Percentiles rank a stretch among this genome's conserved stretches.
phyloP scores from a whole-genome alignment of 2,797 vertebrate species.

The Cygnus olor region DNA sequence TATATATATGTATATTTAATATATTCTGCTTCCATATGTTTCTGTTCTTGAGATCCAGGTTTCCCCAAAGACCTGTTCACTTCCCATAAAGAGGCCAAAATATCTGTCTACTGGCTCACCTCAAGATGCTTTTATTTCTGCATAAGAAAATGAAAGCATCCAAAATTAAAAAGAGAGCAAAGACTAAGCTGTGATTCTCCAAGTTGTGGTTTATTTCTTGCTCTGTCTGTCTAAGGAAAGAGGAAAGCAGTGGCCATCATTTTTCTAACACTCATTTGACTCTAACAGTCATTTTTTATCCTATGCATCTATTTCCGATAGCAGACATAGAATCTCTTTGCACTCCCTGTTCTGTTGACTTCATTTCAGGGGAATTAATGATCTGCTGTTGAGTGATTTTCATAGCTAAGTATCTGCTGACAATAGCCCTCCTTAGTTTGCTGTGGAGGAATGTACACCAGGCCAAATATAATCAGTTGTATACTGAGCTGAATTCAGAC shows the following conservation, averaged over 20 bases:
- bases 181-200: background rate
- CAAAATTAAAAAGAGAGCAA: background rate
- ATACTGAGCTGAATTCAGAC: background rate
- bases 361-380: background rate
- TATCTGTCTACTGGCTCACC: background rate
- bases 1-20: background rate
- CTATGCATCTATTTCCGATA: background rate
- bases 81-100: background rate
- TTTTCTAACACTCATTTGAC: background rate
- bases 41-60: background rate
- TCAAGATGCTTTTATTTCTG: background rate
- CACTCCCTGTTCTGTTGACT: background rate
- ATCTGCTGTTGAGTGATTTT: background rate
- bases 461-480: background rate
- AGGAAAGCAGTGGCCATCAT: background rate
- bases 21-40: conserved; percentile 1
- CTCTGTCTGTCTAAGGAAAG: background rate
- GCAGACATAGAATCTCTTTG: background rate
- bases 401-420: background rate
- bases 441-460: background rate
- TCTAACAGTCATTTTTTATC: background rate
- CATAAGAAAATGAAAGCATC: background rate
- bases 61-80: background rate
- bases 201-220: background rate
- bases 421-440: background rate